Percentiles rank a stretch among this genome's conserved stretches.
Conservation (phyloP, 2,797 vertebrate species). For the Calcarius lapponicus region DNA sequence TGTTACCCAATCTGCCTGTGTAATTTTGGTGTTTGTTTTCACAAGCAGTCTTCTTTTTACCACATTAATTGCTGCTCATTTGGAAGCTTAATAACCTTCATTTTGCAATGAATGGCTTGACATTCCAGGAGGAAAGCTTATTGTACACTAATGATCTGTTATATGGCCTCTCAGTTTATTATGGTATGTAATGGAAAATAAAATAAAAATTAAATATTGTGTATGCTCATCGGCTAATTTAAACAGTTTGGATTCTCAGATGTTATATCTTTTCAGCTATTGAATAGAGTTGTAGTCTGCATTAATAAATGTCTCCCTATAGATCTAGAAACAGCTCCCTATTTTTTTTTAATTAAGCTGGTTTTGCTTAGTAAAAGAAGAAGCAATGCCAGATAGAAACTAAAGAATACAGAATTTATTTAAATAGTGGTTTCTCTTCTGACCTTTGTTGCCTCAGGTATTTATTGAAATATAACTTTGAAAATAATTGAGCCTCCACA, state of each 20-base stretch:
- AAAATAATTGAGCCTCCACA: background rate
- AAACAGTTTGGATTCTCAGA: background rate
- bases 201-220: slow-evolving; percentile 46
- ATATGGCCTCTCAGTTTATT: slow-evolving; percentile 38
- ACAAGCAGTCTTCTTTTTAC: background rate
- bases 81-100: slow-evolving; percentile 58
- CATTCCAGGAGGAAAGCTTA: slow-evolving; percentile 48
- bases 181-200: slow-evolving; percentile 15
- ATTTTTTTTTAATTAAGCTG: background rate
- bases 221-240: slow-evolving; percentile 18
- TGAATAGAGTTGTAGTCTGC: background rate
- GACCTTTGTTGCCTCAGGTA: background rate
- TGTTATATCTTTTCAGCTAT: background rate
- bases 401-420: background rate
- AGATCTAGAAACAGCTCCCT: background rate
- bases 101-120: slow-evolving; percentile 50
- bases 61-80: slow-evolving; percentile 52
- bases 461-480: background rate
- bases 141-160: slow-evolving; percentile 46
- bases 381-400: background rate
- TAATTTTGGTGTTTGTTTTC: slow-evolving; percentile 24
- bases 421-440: background rate
- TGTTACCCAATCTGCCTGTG: background rate
- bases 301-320: background rate
- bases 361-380: background rate